Evolutionary conservation across 2,113 vertebrate species (phyloP).

Genomic region (Alectura lathami): DNA sequence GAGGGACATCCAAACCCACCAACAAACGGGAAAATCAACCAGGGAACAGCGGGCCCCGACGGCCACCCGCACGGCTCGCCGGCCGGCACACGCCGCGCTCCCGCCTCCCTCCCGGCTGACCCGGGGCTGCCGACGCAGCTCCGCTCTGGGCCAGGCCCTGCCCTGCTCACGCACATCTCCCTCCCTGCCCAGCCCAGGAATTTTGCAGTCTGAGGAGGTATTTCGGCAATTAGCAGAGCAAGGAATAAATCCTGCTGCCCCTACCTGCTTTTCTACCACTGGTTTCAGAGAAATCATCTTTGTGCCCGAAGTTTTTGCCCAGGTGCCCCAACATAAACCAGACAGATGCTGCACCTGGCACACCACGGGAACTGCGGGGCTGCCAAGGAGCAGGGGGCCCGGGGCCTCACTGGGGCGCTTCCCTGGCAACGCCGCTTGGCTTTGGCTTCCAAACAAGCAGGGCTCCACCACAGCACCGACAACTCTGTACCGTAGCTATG

Average conservation of each 20-base stretch:
- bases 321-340: background rate
- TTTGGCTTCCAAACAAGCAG: background rate
- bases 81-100: background rate
- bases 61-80: background rate
- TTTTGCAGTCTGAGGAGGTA: background rate
- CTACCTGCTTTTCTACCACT: background rate
- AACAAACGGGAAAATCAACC: background rate
- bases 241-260: background rate
- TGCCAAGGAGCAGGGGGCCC: background rate
- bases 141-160: too few species aligned
- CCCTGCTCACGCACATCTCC: background rate
- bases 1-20: background rate
- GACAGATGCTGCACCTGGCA: background rate
- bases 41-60: background rate
- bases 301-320: background rate
- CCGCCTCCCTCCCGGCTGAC: background rate
- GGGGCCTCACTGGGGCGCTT: background rate
- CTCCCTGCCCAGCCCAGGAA: background rate
- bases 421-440: background rate
- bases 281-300: background rate
- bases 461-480: background rate
- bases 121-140: rapidly evolving
- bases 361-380: background rate
- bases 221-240: background rate
- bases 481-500: background rate